Conservation (phyloP, 2,797 vertebrate species). For the Pempheris klunzingeri region DNA sequence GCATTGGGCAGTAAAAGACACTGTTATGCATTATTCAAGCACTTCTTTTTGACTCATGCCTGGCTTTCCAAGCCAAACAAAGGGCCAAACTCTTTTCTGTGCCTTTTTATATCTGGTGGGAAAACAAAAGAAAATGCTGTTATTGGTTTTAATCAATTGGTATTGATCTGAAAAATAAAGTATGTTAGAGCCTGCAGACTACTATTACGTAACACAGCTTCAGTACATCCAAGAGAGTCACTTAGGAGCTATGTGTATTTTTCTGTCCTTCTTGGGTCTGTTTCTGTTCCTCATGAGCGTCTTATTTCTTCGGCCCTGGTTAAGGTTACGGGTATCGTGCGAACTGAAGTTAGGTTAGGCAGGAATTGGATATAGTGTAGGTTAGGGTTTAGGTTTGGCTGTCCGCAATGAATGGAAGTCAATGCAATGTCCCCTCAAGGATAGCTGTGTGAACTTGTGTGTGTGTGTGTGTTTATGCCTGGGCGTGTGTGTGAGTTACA, state of each 20-base stretch:
- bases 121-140: neutral
- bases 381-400: too few species aligned
- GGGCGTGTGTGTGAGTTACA: neutral
- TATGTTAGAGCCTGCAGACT: neutral
- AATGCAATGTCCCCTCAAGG: too few species aligned
- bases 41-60: neutral
- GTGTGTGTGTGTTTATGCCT: neutral
- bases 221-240: neutral
- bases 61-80: slow-evolving; percentile 11
- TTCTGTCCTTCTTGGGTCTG: too few species aligned
- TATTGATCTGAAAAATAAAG: slow-evolving; percentile 6
- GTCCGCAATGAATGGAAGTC: too few species aligned
- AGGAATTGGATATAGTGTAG: too few species aligned
- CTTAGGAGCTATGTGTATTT: neutral
- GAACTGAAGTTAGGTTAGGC: too few species aligned
- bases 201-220: slow-evolving; percentile 5
- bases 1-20: slow-evolving; percentile 9
- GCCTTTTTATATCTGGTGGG: neutral
- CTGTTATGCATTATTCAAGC: slow-evolving; percentile 38
- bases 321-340: too few species aligned
- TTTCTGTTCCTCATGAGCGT: too few species aligned
- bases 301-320: too few species aligned
- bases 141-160: neutral
- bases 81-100: neutral
- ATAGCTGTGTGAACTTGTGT: too few species aligned